Conservation (phyloP, 2,888 invertebrate genomes). For the Pelosia muscerda region DNA sequence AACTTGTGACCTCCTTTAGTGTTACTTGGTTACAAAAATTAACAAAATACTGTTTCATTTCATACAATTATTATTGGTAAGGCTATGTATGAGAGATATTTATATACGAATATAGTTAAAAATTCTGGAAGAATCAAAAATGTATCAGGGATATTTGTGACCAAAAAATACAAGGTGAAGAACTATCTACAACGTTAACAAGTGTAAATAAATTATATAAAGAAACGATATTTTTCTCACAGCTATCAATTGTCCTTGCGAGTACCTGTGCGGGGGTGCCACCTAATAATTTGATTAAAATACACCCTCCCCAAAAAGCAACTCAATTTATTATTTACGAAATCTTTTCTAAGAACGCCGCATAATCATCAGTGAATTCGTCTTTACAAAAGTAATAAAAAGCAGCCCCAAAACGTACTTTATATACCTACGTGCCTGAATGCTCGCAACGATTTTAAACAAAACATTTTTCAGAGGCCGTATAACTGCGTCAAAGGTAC, state of each 20-base stretch:
- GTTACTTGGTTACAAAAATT: neutral
- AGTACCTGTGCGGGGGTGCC: neutral
- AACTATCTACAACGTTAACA: neutral
- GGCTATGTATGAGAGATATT: neutral
- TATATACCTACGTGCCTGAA: slow-evolving; percentile 21
- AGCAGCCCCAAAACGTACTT: slow-evolving; percentile 20
- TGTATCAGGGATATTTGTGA: neutral
- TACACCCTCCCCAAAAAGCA: slow-evolving; percentile 7
- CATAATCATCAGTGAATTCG: slow-evolving; percentile 24
- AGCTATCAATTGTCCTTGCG: neutral
- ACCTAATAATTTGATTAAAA: slow-evolving; percentile 3
- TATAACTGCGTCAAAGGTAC: slow-evolving; percentile 24
- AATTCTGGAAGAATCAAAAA: neutral
- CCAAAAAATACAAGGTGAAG: neutral
- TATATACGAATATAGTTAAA: no score
- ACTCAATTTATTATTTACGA: slow-evolving; percentile 13
- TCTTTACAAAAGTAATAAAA: slow-evolving; percentile 39
- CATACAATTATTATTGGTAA: no score
- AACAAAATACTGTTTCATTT: neutral
- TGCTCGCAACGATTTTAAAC: slow-evolving; percentile 30
- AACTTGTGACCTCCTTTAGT: neutral
- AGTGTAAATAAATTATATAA: neutral
- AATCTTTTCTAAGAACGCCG: slow-evolving; percentile 20
- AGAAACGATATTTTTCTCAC: neutral
- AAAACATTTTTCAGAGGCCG: slow-evolving; percentile 36